A percentile compares a stretch with the other conserved stretches of the same genome.
These are phyloP conservation scores for Tupiocoris notatus DNA, from an alignment of 2,888 invertebrate species.

Conservation along the genomic window DNA sequence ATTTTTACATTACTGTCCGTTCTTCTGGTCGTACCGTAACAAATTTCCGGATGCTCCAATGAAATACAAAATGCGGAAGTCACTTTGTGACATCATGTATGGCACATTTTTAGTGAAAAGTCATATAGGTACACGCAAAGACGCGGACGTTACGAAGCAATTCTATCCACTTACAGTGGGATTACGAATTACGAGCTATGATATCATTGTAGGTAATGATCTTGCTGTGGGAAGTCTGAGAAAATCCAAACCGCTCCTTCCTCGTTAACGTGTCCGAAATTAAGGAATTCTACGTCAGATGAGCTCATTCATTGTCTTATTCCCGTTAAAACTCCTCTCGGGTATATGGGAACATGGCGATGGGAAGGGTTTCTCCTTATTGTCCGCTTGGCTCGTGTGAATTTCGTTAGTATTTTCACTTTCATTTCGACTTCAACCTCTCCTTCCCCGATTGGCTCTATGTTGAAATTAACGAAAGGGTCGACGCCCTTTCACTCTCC, in stretches of 20 bases:
- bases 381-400: background rate
- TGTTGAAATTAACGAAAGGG: background rate
- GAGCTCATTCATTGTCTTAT: background rate
- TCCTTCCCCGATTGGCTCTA: background rate
- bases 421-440: background rate
- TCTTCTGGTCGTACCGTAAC: too few relatives aligned
- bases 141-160: background rate
- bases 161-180: background rate
- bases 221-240: background rate
- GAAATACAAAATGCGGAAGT: background rate
- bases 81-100: background rate
- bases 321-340: too few relatives aligned
- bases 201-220: background rate
- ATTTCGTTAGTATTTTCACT: background rate
- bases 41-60: too few relatives aligned
- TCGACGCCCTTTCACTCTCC: background rate
- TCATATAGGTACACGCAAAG: too few relatives aligned
- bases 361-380: background rate
- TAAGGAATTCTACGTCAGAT: background rate
- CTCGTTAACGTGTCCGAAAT: background rate
- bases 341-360: background rate
- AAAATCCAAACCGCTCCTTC: too few relatives aligned
- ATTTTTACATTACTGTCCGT: too few relatives aligned
- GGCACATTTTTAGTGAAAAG: background rate
- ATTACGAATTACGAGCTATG: background rate